These are phyloP conservation scores for Herpetotheres cachinnans DNA, from an alignment of 2,113 vertebrate species.

Conservation along the genomic window DNA sequence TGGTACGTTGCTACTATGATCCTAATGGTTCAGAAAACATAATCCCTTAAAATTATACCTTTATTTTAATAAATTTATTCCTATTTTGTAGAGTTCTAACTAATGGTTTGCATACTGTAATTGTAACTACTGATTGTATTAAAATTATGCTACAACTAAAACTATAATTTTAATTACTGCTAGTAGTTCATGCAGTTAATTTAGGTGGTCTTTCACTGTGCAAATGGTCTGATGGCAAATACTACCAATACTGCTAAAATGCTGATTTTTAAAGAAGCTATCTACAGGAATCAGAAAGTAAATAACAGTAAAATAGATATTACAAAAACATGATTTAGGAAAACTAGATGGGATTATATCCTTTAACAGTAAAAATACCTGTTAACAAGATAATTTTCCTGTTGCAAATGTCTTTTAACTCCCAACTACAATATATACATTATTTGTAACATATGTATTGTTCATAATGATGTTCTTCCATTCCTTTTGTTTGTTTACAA, in stretches of 20 bases:
- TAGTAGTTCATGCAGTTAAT: neutral
- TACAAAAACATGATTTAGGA: neutral
- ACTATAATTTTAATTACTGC: neutral
- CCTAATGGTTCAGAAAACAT: neutral
- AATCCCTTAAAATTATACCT: neutral
- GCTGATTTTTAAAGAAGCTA: neutral
- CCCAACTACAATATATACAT: neutral
- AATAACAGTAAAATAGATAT: neutral
- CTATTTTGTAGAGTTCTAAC: neutral
- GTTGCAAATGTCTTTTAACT: neutral
- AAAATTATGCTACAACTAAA: neutral
- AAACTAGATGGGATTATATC: neutral
- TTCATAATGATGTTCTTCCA: neutral
- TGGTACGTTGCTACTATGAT: neutral
- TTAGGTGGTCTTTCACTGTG: neutral
- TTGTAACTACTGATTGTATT: neutral
- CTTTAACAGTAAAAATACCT: neutral
- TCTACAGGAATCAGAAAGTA: neutral
- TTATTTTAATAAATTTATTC: neutral
- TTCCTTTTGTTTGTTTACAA: neutral
- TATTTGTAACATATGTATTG: neutral
- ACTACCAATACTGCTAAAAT: neutral
- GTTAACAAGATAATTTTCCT: neutral
- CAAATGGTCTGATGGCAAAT: neutral
- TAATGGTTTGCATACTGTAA: neutral